These are phyloP conservation scores for Otocyon megalotis DNA, from an alignment of 2,113 vertebrate species.

Conservation along the genomic window DNA sequence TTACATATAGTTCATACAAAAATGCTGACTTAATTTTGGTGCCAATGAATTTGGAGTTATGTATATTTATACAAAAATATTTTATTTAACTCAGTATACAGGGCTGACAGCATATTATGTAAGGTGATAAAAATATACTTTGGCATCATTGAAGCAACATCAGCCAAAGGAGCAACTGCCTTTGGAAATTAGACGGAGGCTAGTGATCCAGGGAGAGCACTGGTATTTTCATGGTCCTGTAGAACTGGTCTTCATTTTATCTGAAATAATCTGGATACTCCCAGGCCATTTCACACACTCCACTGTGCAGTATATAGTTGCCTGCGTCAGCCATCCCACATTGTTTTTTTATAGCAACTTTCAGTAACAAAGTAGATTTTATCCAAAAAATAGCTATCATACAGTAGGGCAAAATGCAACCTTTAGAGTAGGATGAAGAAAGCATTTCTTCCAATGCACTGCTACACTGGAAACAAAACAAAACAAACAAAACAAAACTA, in stretches of 20 bases:
- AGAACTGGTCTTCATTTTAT: constrained; percentile 28
- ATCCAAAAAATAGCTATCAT: constrained; percentile 43
- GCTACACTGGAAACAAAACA: background rate
- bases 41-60: background rate
- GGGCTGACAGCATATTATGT: background rate
- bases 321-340: background rate
- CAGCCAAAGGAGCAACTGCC: background rate
- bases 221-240: constrained; percentile 44
- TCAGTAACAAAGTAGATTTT: constrained; percentile 28
- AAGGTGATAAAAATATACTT: constrained; percentile 44
- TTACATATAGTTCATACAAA: background rate
- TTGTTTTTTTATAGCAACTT: constrained; percentile 29
- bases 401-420: background rate
- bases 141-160: background rate
- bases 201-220: background rate
- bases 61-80: background rate
- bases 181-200: background rate
- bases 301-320: background rate
- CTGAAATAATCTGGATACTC: background rate
- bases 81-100: background rate
- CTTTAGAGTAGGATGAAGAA: constrained; percentile 13
- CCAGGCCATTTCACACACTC: background rate
- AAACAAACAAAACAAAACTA: constrained; percentile 1
- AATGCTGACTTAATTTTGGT: background rate
- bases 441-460: background rate